Conservation (phyloP, 2,113 vertebrate species). For the Calcarius ornatus region DNA sequence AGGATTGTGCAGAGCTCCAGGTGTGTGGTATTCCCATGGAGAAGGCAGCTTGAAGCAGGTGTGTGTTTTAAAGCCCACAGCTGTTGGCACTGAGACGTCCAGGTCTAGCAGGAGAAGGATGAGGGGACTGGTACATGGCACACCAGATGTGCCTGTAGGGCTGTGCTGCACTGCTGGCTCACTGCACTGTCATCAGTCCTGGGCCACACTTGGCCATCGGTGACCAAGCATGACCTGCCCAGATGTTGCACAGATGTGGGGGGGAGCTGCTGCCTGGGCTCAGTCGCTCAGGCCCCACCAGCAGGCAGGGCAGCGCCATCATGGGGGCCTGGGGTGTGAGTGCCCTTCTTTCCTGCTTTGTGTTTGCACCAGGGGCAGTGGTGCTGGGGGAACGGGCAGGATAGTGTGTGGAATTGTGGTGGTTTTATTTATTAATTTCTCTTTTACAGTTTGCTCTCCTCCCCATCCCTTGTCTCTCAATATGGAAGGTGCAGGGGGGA, state of each 20-base stretch:
- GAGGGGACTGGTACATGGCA: background rate
- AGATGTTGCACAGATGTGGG: background rate
- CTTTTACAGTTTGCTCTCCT: background rate
- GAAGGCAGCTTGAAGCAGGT: background rate
- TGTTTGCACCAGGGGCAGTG: background rate
- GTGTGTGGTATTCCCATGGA: background rate
- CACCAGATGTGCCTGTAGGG: background rate
- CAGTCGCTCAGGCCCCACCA: background rate
- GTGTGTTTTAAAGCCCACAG: background rate
- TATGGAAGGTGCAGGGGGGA: background rate
- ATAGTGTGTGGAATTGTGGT: background rate
- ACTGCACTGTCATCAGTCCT: background rate
- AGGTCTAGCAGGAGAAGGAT: background rate
- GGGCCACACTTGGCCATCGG: rapidly evolving
- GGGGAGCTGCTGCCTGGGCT: background rate
- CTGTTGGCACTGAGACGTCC: background rate
- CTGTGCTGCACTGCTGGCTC: background rate
- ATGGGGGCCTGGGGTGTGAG: too few species aligned
- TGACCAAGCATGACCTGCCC: background rate
- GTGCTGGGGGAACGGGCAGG: background rate
- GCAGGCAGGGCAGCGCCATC: background rate
- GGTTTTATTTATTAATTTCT: background rate
- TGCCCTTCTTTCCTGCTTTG: background rate
- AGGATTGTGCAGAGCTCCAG: background rate
- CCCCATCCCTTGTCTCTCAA: background rate